These are phyloP conservation scores for Avahi laniger DNA, from an alignment of 2,797 vertebrate genomes.

Conservation along the genomic window DNA sequence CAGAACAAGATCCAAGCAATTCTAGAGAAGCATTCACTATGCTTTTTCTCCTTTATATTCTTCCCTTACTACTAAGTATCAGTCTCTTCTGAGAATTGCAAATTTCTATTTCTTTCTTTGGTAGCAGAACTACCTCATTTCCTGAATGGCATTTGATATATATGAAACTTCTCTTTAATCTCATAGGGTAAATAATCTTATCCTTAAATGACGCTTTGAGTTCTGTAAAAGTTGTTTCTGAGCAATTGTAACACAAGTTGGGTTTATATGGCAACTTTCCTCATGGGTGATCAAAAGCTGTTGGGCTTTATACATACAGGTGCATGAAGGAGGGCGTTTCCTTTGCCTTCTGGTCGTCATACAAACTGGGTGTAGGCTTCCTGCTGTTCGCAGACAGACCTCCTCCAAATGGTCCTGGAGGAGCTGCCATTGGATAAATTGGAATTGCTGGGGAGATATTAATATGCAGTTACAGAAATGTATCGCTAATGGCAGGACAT, in stretches of 20 bases:
- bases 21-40: neutral
- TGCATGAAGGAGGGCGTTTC: accelerated
- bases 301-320: neutral
- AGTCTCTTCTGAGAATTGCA: neutral
- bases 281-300: neutral
- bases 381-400: neutral
- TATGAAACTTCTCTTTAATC: no score
- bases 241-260: neutral
- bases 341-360: neutral
- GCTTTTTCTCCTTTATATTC: neutral
- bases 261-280: neutral
- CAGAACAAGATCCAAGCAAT: neutral
- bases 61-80: neutral
- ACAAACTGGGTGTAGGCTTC: neutral
- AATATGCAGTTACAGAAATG: neutral
- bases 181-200: neutral
- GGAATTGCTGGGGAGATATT: neutral
- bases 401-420: neutral
- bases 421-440: neutral
- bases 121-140: neutral
- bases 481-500: neutral
- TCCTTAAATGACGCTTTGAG: neutral
- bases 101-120: neutral
- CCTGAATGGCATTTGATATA: accelerated
- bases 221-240: neutral